Evolutionary conservation across 2,113 vertebrate genomes (phyloP).

Genomic region (Pteronura brasiliensis): DNA sequence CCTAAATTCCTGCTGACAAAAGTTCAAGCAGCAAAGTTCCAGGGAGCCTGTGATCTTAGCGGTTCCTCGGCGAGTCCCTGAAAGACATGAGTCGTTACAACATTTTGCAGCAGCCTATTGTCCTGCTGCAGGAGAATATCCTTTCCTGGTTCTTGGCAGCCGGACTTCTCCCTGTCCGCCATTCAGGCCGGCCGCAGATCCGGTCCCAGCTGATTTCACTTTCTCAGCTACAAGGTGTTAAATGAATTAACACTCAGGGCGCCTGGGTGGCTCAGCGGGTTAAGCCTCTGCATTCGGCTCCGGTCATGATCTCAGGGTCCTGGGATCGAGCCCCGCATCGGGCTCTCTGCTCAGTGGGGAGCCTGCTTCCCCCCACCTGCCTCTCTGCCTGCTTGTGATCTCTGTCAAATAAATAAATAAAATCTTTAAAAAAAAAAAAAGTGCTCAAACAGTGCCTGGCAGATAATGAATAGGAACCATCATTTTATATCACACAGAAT

Average conservation of each 20-base stretch:
- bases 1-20: background rate
- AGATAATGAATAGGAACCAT: background rate
- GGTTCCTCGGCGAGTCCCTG: background rate
- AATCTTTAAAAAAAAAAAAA: background rate
- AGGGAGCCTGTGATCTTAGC: background rate
- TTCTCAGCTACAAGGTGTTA: background rate
- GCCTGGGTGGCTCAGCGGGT: too few species aligned
- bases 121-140: background rate
- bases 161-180: background rate
- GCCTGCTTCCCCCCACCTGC: too few species aligned
- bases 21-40: background rate
- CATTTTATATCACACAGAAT: background rate
- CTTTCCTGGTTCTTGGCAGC: background rate
- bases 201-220: background rate
- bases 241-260: background rate
- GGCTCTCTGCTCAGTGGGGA: too few species aligned
- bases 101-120: fast-evolving
- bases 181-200: background rate
- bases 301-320: too few species aligned
- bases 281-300: too few species aligned
- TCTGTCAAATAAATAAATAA: too few species aligned
- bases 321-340: too few species aligned
- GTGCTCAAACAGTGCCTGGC: background rate
- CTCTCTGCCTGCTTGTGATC: too few species aligned
- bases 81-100: fast-evolving